A percentile compares a stretch with the other conserved stretches of the same genome.
These are phyloP conservation scores for Haliclona indistincta DNA, from an alignment of 37 sponge, comb jelly and placozoan genomes.

Conservation along the genomic window DNA sequence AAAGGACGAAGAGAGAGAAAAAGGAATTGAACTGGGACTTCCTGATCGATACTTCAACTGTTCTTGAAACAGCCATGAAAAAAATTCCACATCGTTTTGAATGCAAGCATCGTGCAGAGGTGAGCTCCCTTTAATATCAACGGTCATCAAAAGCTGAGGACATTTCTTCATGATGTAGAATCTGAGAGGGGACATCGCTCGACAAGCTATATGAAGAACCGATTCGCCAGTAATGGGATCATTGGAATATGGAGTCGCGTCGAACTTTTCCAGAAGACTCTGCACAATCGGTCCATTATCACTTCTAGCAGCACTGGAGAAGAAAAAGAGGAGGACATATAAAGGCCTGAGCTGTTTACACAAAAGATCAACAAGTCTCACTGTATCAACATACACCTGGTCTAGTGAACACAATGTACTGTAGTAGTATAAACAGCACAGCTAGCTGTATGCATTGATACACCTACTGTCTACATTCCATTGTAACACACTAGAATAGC, in stretches of 20 bases:
- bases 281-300: constrained; percentile 36
- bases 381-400: too few species aligned
- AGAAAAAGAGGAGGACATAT: neutral
- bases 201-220: constrained; percentile 68
- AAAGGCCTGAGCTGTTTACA: too few species aligned
- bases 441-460: too few species aligned
- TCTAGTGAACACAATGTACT: too few species aligned
- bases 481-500: too few species aligned
- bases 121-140: constrained; percentile 22
- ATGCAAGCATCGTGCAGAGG: constrained; percentile 64
- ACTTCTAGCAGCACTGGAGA: constrained; percentile 50
- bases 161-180: constrained; percentile 40
- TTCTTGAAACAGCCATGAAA: constrained; percentile 60
- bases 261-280: constrained; percentile 29
- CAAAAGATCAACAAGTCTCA: too few species aligned
- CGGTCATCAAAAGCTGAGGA: constrained; percentile 38
- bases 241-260: constrained; percentile 18
- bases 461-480: too few species aligned
- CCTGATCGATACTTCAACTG: neutral
- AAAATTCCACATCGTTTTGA: constrained; percentile 53
- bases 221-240: constrained; percentile 35
- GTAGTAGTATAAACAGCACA: too few species aligned
- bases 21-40: neutral
- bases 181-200: constrained; percentile 34
- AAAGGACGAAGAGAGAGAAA: too few species aligned